A percentile compares a stretch with the other conserved stretches of the same genome.
phyloP scores from a whole-genome alignment of 2,113 vertebrate genomes.

The Chunga burmeisteri region DNA sequence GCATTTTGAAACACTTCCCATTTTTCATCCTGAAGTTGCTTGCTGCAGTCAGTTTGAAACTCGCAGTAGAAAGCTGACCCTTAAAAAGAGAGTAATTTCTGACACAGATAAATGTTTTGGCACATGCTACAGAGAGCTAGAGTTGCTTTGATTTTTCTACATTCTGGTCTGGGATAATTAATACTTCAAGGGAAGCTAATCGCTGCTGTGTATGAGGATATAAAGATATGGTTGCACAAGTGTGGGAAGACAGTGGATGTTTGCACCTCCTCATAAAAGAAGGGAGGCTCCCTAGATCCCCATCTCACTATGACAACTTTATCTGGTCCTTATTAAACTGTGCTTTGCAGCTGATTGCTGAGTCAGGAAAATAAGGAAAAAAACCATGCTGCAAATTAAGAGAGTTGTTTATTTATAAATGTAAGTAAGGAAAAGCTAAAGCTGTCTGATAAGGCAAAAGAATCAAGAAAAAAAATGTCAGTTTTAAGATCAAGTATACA shows the following conservation, averaged over 20 bases:
- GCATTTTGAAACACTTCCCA: neutral
- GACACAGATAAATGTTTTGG: neutral
- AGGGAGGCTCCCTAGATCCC: neutral
- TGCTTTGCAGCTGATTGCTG: neutral
- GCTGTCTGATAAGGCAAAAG: neutral
- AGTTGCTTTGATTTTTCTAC: neutral
- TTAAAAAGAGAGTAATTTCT: neutral
- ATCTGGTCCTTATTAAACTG: neutral
- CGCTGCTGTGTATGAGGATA: neutral
- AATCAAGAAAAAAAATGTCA: neutral
- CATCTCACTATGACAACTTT: neutral
- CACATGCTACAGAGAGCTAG: neutral
- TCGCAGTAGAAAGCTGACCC: neutral
- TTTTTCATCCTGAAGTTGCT: neutral
- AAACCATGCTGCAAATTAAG: neutral
- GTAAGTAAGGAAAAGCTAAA: neutral
- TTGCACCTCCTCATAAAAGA: neutral
- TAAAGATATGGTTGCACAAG: neutral
- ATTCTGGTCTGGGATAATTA: neutral
- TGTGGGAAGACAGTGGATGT: neutral
- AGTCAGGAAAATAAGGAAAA: neutral
- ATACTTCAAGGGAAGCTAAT: neutral
- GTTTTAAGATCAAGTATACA: neutral
- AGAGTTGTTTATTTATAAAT: neutral
- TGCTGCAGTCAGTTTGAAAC: neutral